Evolutionary conservation across 2,888 invertebrate species (phyloP).

Genomic region (Dryomyza anilis): DNA sequence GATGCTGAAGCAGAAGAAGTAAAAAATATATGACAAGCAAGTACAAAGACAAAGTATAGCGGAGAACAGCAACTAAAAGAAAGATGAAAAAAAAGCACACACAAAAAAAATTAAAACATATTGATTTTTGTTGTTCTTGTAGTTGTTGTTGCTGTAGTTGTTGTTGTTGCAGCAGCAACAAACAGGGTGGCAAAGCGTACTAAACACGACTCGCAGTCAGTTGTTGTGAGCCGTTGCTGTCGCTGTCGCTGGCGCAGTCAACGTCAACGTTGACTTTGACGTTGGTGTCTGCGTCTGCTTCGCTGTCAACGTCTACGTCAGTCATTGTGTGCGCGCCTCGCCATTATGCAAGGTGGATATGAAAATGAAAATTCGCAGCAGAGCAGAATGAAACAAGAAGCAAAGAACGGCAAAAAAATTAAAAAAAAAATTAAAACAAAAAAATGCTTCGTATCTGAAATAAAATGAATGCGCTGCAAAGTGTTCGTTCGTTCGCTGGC

Average conservation of each 20-base stretch:
- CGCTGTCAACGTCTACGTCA: neutral
- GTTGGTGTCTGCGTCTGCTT: neutral
- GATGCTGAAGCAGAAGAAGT: neutral
- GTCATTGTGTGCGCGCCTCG: constrained; percentile 8
- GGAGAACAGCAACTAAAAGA: neutral
- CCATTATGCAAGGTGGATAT: constrained; percentile 27
- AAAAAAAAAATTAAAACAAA: neutral
- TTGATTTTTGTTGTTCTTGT: constrained; percentile 19
- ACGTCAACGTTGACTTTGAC: neutral
- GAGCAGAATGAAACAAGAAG: constrained; percentile 4
- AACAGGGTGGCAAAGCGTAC: constrained; percentile 9
- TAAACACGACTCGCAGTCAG: neutral
- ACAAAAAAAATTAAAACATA: constrained; percentile 13
- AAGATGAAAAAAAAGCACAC: neutral
- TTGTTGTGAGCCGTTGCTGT: neutral
- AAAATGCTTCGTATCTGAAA: neutral
- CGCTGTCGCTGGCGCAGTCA: neutral
- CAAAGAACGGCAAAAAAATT: neutral
- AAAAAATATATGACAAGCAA: neutral
- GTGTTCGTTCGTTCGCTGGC: constrained; percentile 12
- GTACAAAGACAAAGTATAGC: neutral
- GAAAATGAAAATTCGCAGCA: constrained; percentile 20
- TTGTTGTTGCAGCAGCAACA: constrained; percentile 11
- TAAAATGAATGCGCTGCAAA: constrained; percentile 22
- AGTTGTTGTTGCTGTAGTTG: neutral